Base-by-base conservation (phyloP, 2,888 invertebrate genomes). In the Unio delphinus region DNA sequence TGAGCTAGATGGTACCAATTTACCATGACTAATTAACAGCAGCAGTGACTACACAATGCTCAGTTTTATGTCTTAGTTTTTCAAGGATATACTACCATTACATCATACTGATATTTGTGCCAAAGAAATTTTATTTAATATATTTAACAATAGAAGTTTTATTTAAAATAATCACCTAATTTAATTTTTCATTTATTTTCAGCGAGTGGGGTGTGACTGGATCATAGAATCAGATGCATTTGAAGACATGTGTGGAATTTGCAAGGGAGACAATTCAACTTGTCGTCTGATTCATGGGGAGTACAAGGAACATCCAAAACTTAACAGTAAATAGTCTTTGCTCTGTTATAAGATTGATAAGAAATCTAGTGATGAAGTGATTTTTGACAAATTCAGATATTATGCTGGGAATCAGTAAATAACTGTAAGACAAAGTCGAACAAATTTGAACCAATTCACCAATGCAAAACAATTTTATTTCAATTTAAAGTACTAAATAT, bases 171-270 rank as follows among this genome's bases (percentile, higher is more conserved):
- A 28, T 68, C 15, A 4, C 45, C 45, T 45, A 15, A 45, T 45
- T 20, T 23, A 57, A 28, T 60, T 60, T 30, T n/a, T 57, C 45
- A 15, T 15, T 26, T 64, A 30, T 65, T 70, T 79, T 20, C 69
- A 85, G 86, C 71, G 67, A 65, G 83, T 86, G 8, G 87, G 87
- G 3, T 87, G 87, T 79, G 86, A 87, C 70, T 76, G 79, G 73
- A 75, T 83, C 7, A 73, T 87, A 3, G 83, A 81, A 15, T 87
- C 87, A 5, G 72, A 70, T 30, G 78, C 81, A 18, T 63, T 68
- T 54, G 73, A 74, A 30, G 87, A 87, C 70, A 78, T 74, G 8
- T 87, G 87, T 74, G 86, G 87, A 6, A 77, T 84, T 7, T 87
- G 87, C 70, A 78, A 79, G 64, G 86, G 87, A 55, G 81, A 85